Conservation (phyloP, 2,797 vertebrate genomes). For the Astyanax mexicanus region DNA sequence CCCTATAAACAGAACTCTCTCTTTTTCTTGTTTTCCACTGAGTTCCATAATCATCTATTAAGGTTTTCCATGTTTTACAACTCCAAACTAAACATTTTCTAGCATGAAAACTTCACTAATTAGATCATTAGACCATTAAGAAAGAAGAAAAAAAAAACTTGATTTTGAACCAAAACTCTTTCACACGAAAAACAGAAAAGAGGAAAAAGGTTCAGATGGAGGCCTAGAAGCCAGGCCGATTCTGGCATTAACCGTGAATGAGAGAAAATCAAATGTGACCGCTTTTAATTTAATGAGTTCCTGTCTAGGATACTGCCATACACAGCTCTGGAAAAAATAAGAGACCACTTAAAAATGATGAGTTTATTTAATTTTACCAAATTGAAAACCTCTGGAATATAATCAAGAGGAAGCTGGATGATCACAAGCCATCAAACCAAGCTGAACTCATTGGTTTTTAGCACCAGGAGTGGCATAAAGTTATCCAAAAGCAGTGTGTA, state of each 20-base stretch:
- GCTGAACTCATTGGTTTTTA: no score
- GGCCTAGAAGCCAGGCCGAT: neutral
- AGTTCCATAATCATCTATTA: conserved; percentile 1
- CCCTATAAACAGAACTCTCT: conserved; percentile 14
- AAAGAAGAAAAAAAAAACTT: neutral
- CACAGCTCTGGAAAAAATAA: no score
- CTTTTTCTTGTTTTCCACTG: neutral
- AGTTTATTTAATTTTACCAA: no score
- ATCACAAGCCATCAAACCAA: no score
- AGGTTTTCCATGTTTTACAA: neutral
- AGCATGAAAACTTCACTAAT: neutral
- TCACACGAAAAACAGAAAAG: neutral
- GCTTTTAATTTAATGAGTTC: neutral
- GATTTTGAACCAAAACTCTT: conserved; percentile 1
- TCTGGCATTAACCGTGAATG: neutral
- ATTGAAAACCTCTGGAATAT: no score
- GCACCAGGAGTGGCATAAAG: no score
- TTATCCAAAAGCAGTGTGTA: no score
- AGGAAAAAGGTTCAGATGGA: neutral
- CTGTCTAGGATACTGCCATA: no score
- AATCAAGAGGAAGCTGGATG: no score
- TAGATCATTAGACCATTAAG: conserved; percentile 1
- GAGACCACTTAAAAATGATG: no score
- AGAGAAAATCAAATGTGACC: neutral
- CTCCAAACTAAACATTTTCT: conserved; percentile 14